Conservation (phyloP, 1,140 invertebrate genomes). For the Drosophila ananassae region DNA sequence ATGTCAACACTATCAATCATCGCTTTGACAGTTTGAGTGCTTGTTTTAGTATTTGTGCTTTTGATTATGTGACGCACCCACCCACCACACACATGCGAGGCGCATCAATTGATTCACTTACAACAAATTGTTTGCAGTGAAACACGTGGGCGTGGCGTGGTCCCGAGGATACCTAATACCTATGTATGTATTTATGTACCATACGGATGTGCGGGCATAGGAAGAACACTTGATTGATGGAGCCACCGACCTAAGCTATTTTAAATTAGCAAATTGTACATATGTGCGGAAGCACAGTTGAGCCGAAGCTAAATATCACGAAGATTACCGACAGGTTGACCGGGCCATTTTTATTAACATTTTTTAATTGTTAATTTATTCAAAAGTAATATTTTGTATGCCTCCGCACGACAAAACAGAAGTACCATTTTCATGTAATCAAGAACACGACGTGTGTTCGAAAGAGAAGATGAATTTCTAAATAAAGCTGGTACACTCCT, state of each 20-base stretch:
- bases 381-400: neutral
- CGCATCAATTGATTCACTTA: conserved; percentile 77
- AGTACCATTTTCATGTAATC: too few species aligned
- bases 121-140: conserved; percentile 72
- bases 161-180: conserved; percentile 8
- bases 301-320: neutral
- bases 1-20: conserved; percentile 83
- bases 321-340: neutral
- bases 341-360: neutral
- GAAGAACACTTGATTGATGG: conserved; percentile 65
- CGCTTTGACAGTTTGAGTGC: conserved; percentile 82
- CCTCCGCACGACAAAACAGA: too few species aligned
- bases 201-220: conserved; percentile 5
- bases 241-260: conserved; percentile 65
- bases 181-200: conserved; percentile 3
- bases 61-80: conserved; percentile 73
- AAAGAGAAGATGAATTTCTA: too few species aligned
- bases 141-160: conserved; percentile 45
- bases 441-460: too few species aligned
- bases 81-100: conserved; percentile 15
- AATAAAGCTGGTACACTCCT: too few species aligned
- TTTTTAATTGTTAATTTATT: neutral
- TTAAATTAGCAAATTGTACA: conserved; percentile 76
- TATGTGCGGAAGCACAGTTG: conserved; percentile 20
- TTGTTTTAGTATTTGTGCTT: conserved; percentile 83